Conservation (phyloP, 2,888 invertebrate species). For the Cheilosia pagana region DNA sequence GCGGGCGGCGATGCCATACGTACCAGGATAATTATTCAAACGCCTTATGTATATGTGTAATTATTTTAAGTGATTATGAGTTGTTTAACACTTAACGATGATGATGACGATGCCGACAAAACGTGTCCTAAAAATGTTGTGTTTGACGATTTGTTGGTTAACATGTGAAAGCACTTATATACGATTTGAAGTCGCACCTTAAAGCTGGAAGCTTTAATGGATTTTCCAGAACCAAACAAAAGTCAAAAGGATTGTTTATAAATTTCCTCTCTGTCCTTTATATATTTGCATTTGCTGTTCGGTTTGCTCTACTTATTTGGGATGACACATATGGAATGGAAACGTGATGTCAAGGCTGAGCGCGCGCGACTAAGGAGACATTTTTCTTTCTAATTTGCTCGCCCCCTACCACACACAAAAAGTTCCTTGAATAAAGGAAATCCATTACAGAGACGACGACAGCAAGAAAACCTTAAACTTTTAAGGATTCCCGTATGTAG, state of each 20-base stretch:
- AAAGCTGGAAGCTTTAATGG: not conserved
- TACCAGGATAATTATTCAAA: constrained; percentile 49
- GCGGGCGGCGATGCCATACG: not conserved
- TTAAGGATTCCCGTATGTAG: constrained; percentile 12
- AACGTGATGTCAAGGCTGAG: constrained; percentile 50
- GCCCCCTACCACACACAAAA: not conserved
- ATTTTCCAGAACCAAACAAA: not conserved
- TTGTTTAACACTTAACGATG: constrained; percentile 52
- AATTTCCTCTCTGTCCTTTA: constrained; percentile 1
- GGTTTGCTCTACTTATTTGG: constrained; percentile 20
- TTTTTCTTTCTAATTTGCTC: constrained; percentile 45
- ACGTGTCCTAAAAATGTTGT: constrained; percentile 23
- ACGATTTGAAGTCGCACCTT: constrained; percentile 9
- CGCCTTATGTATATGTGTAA: constrained; percentile 9
- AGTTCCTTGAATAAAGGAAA: constrained; percentile 48
- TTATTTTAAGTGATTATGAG: constrained; percentile 63
- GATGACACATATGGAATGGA: constrained; percentile 36
- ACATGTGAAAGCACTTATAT: not conserved
- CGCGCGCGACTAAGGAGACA: not conserved
- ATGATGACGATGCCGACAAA: constrained; percentile 21
- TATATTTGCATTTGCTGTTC: constrained; percentile 28
- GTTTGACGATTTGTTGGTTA: constrained; percentile 36
- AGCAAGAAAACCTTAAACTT: constrained; percentile 42
- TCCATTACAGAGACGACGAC: constrained; percentile 49
- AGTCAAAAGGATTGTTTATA: constrained; percentile 27